Base-by-base conservation (phyloP, 2,888 invertebrate genomes). In the Lutraria lutraria region DNA sequence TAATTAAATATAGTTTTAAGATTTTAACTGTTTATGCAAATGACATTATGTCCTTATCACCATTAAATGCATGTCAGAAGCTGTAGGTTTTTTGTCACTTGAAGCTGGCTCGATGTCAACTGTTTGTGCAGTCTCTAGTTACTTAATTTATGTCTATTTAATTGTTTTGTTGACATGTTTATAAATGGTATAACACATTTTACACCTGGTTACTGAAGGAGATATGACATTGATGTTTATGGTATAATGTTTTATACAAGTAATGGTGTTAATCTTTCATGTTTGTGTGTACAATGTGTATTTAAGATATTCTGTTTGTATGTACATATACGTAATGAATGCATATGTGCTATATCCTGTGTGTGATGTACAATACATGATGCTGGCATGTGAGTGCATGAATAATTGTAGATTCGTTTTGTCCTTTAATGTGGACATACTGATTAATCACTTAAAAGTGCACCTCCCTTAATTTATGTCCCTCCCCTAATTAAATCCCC, bases 101-200 rank as follows among this genome's bases (percentile, higher is more conserved):
- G 19, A 12, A 16, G 56, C 19, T 56, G 56, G 56, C 15, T 56
- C 15, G 12, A n/a, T 8, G 60, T 60, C 21, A 60, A 60, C 60
- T 21, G 19, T 21, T 60, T 60, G 60, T 60, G 60, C 60, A 60
- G 60, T 60, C 60, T 60, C 56, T 56, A n/a, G 60, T 60, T 16
- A 60, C 21, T 60, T 60, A 60, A 60, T 60, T 60, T 60, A 60
- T 60, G 60, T 60, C 19, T 6, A 60, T 60, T 60, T 60, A 60
- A 60, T 60, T 60, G 60, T 60, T 60, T 21, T 60, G 60, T 60
- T 60, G 60, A 60, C 60, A n/a, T 60, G 60, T 60, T 60, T 60
- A n/a, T 60, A 60, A 60, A n/a, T 60, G 60, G 60, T 21, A n/a
- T 21, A 60, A 60, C 60, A 60, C 21, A 60, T 19, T 60, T 21